Conservation (phyloP, 1,140 invertebrate genomes). For the Drosophila ambigua region DNA sequence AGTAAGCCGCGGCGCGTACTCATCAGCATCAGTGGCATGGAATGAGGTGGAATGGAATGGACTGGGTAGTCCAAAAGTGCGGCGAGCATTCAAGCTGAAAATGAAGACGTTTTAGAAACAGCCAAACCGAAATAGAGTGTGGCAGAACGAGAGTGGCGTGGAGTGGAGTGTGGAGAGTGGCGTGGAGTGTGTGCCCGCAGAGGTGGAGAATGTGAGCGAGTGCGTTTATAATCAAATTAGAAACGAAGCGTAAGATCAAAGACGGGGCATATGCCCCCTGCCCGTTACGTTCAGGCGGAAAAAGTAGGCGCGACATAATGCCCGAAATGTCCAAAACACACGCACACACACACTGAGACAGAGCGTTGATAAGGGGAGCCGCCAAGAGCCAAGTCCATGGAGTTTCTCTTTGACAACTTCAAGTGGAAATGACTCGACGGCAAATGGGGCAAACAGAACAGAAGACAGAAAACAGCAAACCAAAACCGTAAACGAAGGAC, state of each 20-base stretch:
- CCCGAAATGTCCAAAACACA: conserved; percentile 72
- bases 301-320: conserved; percentile 82
- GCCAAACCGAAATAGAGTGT: conserved; percentile 1
- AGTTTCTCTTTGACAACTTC: conserved; percentile 66
- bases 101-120: conserved; percentile 61
- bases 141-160: background rate
- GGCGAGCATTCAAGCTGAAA: conserved; percentile 59
- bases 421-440: conserved; percentile 77
- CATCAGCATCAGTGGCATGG: conserved; percentile 54
- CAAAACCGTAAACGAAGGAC: background rate
- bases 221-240: conserved; percentile 83
- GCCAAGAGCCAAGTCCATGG: conserved; percentile 21
- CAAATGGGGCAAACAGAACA: conserved; percentile 8
- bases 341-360: conserved; percentile 37
- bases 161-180: too few relatives aligned
- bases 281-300: conserved; percentile 26
- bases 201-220: conserved; percentile 32
- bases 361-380: conserved; percentile 52
- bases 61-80: conserved; percentile 33
- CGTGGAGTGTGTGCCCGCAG: background rate
- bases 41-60: conserved; percentile 13
- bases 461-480: conserved; percentile 10
- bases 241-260: conserved; percentile 82
- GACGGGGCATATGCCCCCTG: conserved; percentile 10
- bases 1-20: conserved; percentile 75